phyloP scores from a whole-genome alignment of 2,797 vertebrate species.

The Carduelis carduelis region DNA sequence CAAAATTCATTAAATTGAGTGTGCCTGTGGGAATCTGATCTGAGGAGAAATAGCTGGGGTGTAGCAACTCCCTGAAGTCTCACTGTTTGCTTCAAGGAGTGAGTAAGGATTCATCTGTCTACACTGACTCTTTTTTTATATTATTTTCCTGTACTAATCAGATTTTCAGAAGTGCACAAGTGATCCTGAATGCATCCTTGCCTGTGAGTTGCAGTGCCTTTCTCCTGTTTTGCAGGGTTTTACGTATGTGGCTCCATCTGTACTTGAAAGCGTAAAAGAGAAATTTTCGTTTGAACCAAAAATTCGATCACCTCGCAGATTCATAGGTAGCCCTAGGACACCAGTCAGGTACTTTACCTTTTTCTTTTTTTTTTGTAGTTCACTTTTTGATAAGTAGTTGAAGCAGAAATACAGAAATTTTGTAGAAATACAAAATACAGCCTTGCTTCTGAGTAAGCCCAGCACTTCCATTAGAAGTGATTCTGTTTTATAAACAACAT shows the following conservation, averaged over 20 bases:
- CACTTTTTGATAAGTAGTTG: not conserved
- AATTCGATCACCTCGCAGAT: conserved; percentile 92
- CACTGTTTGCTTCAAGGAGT: not conserved
- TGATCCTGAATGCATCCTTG: not conserved
- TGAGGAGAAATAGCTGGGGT: not conserved
- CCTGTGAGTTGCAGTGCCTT: not conserved
- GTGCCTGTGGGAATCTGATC: not conserved
- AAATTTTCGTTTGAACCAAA: conserved; percentile 96
- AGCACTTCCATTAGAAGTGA: not conserved
- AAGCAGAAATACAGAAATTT: not conserved
- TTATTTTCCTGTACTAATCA: not conserved
- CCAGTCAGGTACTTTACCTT: conserved; percentile 87
- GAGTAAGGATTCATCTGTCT: not conserved
- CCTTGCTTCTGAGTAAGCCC: not conserved
- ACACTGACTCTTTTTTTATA: not conserved
- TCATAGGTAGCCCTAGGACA: conserved; percentile 93
- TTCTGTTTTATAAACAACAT: not conserved
- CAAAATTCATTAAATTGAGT: not conserved
- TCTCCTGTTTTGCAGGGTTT: conserved; percentile 84
- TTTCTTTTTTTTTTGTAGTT: not conserved
- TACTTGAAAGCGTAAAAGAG: conserved; percentile 96
- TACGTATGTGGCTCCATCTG: conserved; percentile 95
- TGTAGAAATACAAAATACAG: not conserved
- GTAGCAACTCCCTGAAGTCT: not conserved
- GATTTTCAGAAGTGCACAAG: not conserved